These are phyloP conservation scores for Patella pellucida DNA, from an alignment of 2,888 invertebrate species.

Conservation along the genomic window DNA sequence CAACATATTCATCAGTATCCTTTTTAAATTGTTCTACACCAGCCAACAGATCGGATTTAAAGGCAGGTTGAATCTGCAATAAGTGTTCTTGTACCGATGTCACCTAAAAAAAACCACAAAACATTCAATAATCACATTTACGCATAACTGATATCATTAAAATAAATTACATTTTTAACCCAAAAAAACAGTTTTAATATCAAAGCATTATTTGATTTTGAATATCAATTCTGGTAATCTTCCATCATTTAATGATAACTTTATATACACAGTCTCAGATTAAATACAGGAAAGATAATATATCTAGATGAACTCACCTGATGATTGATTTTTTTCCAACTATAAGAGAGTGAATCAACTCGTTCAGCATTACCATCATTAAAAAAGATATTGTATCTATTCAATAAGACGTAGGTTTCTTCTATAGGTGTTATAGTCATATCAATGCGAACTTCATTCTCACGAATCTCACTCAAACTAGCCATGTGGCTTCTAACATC, in stretches of 20 bases:
- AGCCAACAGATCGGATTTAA: conserved; percentile 85
- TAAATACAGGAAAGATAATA: too few relatives aligned
- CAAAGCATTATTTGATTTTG: neutral
- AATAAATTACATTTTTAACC: too few relatives aligned
- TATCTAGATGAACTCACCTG: conserved; percentile 53
- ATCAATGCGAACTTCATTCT: conserved; percentile 96
- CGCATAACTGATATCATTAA: too few relatives aligned
- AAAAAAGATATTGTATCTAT: conserved; percentile 87
- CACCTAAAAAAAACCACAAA: conserved; percentile 60
- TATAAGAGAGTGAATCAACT: conserved; percentile 90
- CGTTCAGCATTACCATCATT: conserved; percentile 92
- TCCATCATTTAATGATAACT: too few relatives aligned
- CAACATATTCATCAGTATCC: conserved; percentile 74
- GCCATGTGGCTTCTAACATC: conserved; percentile 95
- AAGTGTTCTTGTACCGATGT: conserved; percentile 82
- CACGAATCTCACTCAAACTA: conserved; percentile 87
- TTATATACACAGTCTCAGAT: too few relatives aligned
- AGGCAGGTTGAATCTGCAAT: conserved; percentile 87
- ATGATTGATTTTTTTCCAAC: conserved; percentile 85
- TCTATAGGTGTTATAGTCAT: conserved; percentile 94
- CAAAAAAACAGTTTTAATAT: neutral
- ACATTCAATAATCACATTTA: too few relatives aligned
- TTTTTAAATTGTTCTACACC: conserved; percentile 86
- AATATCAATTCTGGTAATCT: neutral
- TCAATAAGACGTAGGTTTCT: conserved; percentile 93